phyloP scores from a whole-genome alignment of 2,113 vertebrate species.

The Crotophaga sulcirostris region DNA sequence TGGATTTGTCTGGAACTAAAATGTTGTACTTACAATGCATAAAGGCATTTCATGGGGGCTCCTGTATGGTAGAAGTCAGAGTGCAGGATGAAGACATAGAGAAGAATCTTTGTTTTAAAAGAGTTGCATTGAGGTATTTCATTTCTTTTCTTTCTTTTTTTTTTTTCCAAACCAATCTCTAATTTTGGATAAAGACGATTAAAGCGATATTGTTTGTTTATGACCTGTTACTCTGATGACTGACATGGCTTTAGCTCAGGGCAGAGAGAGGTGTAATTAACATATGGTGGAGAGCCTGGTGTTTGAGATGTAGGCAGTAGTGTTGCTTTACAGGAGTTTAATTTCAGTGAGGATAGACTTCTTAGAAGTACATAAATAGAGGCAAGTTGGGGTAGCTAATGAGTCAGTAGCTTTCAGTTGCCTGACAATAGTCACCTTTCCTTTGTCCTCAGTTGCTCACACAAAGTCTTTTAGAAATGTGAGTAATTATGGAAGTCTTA shows the following conservation, averaged over 20 bases:
- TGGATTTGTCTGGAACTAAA: background rate
- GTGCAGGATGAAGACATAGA: background rate
- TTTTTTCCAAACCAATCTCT: background rate
- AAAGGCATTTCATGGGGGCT: background rate
- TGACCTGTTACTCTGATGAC: background rate
- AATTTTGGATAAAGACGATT: background rate
- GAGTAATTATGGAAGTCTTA: background rate
- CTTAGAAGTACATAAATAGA: background rate
- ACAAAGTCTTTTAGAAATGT: background rate
- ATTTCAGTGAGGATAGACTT: background rate
- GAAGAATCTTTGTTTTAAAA: background rate
- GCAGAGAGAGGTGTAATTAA: background rate
- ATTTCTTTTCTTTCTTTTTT: background rate
- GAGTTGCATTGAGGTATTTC: background rate
- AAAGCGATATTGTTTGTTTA: background rate
- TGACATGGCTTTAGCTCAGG: background rate
- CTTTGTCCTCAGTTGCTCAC: background rate
- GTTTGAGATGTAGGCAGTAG: conserved; percentile 68
- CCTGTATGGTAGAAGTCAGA: background rate
- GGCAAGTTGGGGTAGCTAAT: background rate
- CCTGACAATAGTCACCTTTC: background rate
- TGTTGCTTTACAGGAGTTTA: conserved; percentile 58
- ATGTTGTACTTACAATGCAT: background rate
- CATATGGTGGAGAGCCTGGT: conserved; percentile 4
- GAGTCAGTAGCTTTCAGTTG: background rate